Conservation (phyloP, 1,140 invertebrate species). For the Pentalonia nigronervosa region DNA sequence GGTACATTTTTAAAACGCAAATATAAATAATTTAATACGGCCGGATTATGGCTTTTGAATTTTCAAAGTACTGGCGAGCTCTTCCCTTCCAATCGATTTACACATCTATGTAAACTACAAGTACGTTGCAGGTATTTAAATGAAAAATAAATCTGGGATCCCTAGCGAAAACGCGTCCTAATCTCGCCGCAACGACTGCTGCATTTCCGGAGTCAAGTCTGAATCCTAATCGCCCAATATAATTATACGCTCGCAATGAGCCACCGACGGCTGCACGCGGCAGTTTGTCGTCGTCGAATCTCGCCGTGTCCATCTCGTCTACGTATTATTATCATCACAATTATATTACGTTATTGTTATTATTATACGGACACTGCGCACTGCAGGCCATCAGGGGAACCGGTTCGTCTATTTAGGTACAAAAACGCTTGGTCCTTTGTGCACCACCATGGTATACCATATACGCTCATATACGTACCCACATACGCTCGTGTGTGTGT, state of each 20-base stretch:
- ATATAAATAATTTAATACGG: no score
- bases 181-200: no score
- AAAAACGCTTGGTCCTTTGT: constrained; percentile 38
- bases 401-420: constrained; percentile 19
- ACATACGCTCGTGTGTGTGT: neutral
- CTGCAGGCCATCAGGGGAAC: neutral
- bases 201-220: neutral
- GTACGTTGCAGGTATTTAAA: no score
- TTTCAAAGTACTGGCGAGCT: no score
- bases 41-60: no score
- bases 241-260: no score
- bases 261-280: no score
- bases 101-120: no score
- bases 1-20: no score
- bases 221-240: neutral
- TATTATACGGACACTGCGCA: neutral
- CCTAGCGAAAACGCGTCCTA: no score
- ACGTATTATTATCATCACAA: neutral
- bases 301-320: neutral
- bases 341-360: constrained; percentile 3
- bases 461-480: neutral
- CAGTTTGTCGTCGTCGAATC: neutral
- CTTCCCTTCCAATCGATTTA: no score
- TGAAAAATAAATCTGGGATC: no score
- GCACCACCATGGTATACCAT: neutral